These are phyloP conservation scores for Paradoxurus hermaphroditus DNA, from an alignment of 2,113 vertebrate genomes.

Conservation along the genomic window DNA sequence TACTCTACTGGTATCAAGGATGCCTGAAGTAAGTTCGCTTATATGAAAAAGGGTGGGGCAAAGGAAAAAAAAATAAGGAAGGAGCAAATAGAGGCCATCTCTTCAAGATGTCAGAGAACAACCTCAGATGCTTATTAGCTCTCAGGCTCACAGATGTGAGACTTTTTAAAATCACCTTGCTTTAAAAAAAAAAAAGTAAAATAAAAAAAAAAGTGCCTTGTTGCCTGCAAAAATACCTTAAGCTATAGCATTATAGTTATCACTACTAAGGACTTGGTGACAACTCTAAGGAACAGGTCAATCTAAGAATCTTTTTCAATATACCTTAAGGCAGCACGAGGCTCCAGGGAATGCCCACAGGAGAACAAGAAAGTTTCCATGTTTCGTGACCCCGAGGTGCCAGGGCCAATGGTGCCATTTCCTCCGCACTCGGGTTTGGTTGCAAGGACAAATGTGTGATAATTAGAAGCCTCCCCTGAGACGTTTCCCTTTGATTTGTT, in stretches of 20 bases:
- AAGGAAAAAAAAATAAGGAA: not conserved
- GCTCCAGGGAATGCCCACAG: not conserved
- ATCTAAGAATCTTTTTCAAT: conserved; percentile 58
- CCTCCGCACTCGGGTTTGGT: not conserved
- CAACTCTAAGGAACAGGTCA: conserved; percentile 63
- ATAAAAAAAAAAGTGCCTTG: conserved; percentile 14
- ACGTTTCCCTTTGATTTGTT: conserved; percentile 66
- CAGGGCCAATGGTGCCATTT: not conserved
- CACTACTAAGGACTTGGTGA: conserved; percentile 50
- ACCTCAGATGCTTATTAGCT: conserved; percentile 19
- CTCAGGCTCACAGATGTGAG: not conserved
- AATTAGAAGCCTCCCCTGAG: conserved; percentile 66
- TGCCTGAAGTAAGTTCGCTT: conserved; percentile 30
- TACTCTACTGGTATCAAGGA: not conserved
- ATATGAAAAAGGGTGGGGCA: not conserved
- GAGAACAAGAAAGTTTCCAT: not conserved
- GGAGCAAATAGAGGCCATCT: not conserved
- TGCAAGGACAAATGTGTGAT: conserved; percentile 60
- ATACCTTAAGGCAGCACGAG: not conserved
- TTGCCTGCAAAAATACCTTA: conserved; percentile 55
- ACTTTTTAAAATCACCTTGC: conserved; percentile 41
- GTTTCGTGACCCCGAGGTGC: conserved; percentile 11
- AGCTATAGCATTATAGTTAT: conserved; percentile 45
- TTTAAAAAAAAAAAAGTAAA: not conserved
- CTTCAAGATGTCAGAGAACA: conserved; percentile 33